Base-by-base conservation (phyloP, 2,113 vertebrate genomes). In the Thalassoma bifasciatum region DNA sequence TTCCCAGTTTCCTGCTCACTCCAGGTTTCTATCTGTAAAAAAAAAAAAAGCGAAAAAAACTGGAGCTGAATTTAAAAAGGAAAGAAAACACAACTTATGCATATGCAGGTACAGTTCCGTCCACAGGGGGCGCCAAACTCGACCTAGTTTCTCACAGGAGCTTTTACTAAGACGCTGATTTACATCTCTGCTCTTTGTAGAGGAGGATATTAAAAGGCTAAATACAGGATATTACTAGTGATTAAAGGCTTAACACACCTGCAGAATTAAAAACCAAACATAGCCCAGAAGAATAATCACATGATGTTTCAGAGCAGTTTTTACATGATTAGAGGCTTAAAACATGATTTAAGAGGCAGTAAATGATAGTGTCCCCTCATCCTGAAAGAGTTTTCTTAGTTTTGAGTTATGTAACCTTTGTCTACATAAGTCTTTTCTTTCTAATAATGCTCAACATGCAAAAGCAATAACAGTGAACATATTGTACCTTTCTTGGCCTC, bases 401-500 rank as follows among this genome's bases (percentile, higher is more conserved):
- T 68, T 4, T 77, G 24, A 56, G 4, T 80, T 71, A 66, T 60
- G 36, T 51, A 65, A 79, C 76, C 24, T 0, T 52, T 53, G 68
- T 66, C 61, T 63, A 52, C 68, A 38, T 52, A 10, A 5, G 22
- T 74, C 54, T 80, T 81, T 58, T 36, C 46, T n/a, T 67, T 19
- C 71, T 69, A 56, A 56, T 38, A 26, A 50, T 34, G 58, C 4
- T 59, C 2, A 72, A 77, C 62, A 24, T 56, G 61, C 73, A 70
- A 83, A 88, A 79, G 74, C 81, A 87, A 88, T 86, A 88, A 82
- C 19, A 30, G 36, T 13, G 60, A 57, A 84, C 70, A 30, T 54
- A 6, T 1, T 61, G 76, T 50, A 16, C 68, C 68, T 51, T 62
- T 49, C 60, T 13, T 34, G 0, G 47, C 23, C 14, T 21, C 50